A percentile compares a stretch with the other conserved stretches of the same genome.
Conservation (phyloP, 2,797 vertebrate genomes). For the Chaenodraco wilsoni region DNA sequence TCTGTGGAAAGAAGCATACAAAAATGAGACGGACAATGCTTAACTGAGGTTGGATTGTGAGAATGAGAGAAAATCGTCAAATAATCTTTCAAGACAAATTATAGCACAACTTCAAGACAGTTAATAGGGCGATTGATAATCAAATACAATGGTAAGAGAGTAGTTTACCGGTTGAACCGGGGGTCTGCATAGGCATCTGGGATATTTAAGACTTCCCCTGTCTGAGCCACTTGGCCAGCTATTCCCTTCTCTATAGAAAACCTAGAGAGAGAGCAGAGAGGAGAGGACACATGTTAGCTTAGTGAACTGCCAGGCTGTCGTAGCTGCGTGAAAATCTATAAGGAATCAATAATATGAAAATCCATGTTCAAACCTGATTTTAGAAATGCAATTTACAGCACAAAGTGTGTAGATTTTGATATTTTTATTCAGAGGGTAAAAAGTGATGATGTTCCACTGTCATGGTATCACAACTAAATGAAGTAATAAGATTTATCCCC, state of each 20-base stretch:
- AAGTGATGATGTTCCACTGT: neutral
- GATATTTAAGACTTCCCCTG: slow-evolving; percentile 98
- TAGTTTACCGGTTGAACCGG: slow-evolving; percentile 95
- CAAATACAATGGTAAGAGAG: neutral
- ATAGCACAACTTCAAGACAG: neutral
- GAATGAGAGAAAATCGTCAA: neutral
- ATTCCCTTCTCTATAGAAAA: slow-evolving; percentile 99
- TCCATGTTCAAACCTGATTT: slow-evolving; percentile 1
- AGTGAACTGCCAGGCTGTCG: neutral
- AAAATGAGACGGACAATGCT: neutral
- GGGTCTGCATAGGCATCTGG: slow-evolving; percentile 99
- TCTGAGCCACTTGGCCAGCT: slow-evolving; percentile 96
- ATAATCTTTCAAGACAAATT: neutral
- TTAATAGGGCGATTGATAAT: neutral
- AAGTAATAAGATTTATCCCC: neutral
- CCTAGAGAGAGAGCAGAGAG: slow-evolving; percentile 72
- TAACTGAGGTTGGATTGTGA: too few relatives aligned
- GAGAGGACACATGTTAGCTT: slow-evolving; percentile 2
- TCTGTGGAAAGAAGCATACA: slow-evolving; percentile 73
- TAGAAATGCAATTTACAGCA: slow-evolving; percentile 1
- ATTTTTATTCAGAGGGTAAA: neutral
- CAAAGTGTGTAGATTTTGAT: neutral
- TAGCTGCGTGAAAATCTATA: slow-evolving; percentile 18
- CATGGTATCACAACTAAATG: neutral
- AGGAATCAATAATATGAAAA: slow-evolving; percentile 11